These are phyloP conservation scores for Bugulina stolonifera DNA, from an alignment of 2,888 invertebrate genomes.

Conservation along the genomic window DNA sequence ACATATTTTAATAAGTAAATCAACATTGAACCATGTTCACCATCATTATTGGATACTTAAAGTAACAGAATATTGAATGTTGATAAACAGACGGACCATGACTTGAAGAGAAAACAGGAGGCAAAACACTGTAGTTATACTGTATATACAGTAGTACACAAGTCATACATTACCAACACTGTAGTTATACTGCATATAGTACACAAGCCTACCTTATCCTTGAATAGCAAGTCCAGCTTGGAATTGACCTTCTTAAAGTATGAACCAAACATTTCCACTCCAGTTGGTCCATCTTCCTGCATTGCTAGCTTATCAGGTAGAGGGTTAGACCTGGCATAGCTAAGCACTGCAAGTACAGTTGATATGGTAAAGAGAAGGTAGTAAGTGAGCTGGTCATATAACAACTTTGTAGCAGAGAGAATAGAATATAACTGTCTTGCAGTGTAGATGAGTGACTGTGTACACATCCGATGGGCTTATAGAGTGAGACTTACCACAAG, in stretches of 20 bases:
- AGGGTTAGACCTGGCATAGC: conserved; percentile 1
- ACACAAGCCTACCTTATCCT: conserved; percentile 13
- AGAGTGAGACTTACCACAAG: conserved; percentile 60
- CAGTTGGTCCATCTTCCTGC: neutral
- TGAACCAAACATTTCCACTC: neutral
- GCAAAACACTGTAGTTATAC: no score
- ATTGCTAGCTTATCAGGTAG: neutral
- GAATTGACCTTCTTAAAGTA: neutral
- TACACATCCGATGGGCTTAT: neutral
- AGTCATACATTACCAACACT: no score
- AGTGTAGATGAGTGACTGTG: neutral
- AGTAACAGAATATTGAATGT: no score
- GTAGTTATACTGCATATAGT: no score
- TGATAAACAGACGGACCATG: no score
- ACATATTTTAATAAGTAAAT: no score
- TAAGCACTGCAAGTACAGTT: neutral
- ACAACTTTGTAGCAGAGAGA: neutral
- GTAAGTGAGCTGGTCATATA: neutral
- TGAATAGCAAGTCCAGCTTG: neutral
- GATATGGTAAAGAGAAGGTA: no score
- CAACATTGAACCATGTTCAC: no score
- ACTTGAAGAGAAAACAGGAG: no score
- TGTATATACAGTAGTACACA: no score
- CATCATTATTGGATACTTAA: no score
- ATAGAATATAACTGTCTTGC: neutral